Base-by-base conservation (phyloP, 1,140 invertebrate species). In the Drosophila sucinea region DNA sequence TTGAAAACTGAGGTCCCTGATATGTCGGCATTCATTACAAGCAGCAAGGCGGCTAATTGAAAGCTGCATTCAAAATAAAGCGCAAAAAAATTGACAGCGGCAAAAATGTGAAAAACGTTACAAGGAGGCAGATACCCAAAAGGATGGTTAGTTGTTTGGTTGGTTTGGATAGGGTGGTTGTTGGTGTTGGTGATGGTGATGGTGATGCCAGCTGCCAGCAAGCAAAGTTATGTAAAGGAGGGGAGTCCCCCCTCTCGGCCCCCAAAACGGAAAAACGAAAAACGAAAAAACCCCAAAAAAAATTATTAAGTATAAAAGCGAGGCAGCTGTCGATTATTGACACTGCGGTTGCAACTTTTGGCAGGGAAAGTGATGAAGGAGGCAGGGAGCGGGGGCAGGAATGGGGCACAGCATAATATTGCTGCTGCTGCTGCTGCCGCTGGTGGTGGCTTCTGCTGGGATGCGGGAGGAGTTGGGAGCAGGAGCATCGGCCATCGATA, bases 261-360 rank as follows among this genome's bases (percentile, higher is more conserved):
- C 2, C 30, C 2, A 30, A 30, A 30, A 30, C 30, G 4, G 4
- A 30, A 30, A 30, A 30, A 30, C 17, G n/a, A 30, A 30, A 30
- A 30, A 30, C 11, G 11, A 32, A 32, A 1, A n/a, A 23, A 3
- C 17, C 32, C 56, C 30, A 25, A 57, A 40, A 62, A 62, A 41
- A 64, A 63, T 40, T 30, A 51, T 41, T 55, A 69, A 72, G 80
- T 78, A 87, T 79, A 77, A 75, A 69, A 77, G 84, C 64, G 73
- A 87, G 84, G 83, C 83, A 86, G 83, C 83, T 86, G 83, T 86
- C 83, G 83, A 86, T 86, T 86, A 86, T 86, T 86, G 83, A 86
- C 83, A 86, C 83, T 86, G 83, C 84, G 83, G 76, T 87, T 54
- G 68, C 61, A 70, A 66, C 55, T 55, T 58, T 62, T 69, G 60